Percentiles rank a stretch among this genome's conserved stretches.
phyloP scores from a whole-genome alignment of 1,140 invertebrate genomes.

The Pomphorhynchus laevis region DNA sequence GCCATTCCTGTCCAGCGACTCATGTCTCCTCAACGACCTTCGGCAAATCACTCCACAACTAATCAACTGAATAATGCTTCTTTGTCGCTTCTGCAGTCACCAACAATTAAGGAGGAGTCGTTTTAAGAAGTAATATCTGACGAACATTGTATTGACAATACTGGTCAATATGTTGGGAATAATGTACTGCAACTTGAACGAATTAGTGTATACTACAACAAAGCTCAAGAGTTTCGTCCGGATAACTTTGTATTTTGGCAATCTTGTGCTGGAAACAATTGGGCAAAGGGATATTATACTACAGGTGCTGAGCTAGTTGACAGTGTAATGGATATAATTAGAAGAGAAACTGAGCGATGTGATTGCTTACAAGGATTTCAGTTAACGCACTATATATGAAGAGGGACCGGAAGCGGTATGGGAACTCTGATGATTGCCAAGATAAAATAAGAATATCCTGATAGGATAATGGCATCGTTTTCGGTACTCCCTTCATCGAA shows the following conservation, averaged over 20 bases:
- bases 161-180: conserved; percentile 23
- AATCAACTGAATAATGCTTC: too few relatives aligned
- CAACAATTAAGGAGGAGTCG: too few relatives aligned
- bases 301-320: conserved; percentile 51
- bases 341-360: conserved; percentile 46
- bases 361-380: conserved; percentile 26
- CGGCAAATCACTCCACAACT: too few relatives aligned
- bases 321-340: conserved; percentile 41
- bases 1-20: too few relatives aligned
- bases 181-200: conserved; percentile 23
- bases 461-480: too few relatives aligned
- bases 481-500: too few relatives aligned
- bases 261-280: conserved; percentile 47
- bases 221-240: conserved; percentile 38
- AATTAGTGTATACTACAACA: conserved; percentile 24
- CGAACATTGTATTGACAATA: conserved; percentile 24
- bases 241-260: conserved; percentile 53
- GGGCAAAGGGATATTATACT: conserved; percentile 60
- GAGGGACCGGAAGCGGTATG: conserved; percentile 49
- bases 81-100: too few relatives aligned
- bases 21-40: too few relatives aligned
- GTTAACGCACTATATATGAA: conserved; percentile 35
- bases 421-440: conserved; percentile 34
- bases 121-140: conserved; percentile 65
- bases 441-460: conserved; percentile 22